Percentiles rank a stretch among this genome's conserved stretches.
Conservation (phyloP, 2,113 vertebrate genomes). For the Chroicocephalus ridibundus region DNA sequence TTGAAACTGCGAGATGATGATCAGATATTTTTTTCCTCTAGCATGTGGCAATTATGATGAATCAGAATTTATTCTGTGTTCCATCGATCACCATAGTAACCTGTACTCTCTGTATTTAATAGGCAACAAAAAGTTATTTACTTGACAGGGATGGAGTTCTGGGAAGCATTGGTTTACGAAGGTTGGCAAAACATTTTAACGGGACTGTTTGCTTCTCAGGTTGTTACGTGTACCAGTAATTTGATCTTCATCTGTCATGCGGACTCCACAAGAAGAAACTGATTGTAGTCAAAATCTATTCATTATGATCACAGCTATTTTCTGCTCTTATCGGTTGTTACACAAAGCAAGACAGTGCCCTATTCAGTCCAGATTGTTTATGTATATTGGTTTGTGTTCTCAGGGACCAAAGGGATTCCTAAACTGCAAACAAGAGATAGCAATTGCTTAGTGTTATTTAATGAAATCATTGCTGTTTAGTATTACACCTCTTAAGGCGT, state of each 20-base stretch:
- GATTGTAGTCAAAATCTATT: neutral
- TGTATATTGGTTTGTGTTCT: neutral
- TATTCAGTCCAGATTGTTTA: neutral
- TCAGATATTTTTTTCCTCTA: neutral
- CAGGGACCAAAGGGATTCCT: neutral
- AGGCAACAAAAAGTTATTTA: conserved; percentile 61
- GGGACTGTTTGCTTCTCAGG: neutral
- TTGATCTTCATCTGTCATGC: neutral
- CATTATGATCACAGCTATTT: neutral
- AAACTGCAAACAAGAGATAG: neutral
- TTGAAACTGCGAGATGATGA: neutral
- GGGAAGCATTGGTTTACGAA: conserved; percentile 2
- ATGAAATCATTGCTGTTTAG: neutral
- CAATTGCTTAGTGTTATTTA: neutral
- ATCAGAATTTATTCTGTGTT: conserved; percentile 43
- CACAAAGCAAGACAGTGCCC: neutral
- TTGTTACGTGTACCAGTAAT: neutral
- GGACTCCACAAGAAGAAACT: neutral
- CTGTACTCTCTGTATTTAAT: neutral
- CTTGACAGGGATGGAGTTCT: conserved; percentile 10
- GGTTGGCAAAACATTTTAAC: conserved; percentile 23
- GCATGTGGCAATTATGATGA: conserved; percentile 44
- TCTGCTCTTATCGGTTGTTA: neutral
- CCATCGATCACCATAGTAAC: conserved; percentile 63
- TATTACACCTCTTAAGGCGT: neutral